Evolutionary conservation across 2,113 vertebrate species (phyloP).

Genomic region (Ptychochromis oligacanthus): DNA sequence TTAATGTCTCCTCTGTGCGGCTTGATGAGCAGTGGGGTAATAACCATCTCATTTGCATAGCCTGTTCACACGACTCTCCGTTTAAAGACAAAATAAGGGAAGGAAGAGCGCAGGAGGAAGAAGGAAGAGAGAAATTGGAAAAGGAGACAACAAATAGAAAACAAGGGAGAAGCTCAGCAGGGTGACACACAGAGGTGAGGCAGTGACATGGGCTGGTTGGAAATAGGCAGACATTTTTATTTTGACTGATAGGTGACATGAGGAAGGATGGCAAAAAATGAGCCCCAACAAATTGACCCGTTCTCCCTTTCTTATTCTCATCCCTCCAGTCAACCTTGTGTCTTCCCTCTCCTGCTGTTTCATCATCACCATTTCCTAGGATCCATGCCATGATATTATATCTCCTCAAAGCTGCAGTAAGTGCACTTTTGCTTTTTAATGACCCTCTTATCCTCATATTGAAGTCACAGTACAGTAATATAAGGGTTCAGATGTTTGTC

Average conservation of each 20-base stretch:
- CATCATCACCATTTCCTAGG: conserved; percentile 55
- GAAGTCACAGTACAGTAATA: conserved; percentile 18
- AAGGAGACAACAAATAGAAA: conserved; percentile 57
- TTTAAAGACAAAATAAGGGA: conserved; percentile 72
- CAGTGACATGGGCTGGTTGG: conserved; percentile 63
- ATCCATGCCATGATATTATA: conserved; percentile 42
- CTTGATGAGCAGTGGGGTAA: conserved; percentile 99
- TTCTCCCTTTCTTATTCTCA: conserved; percentile 53
- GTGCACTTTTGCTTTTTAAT: conserved; percentile 21
- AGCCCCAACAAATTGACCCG: conserved; percentile 68
- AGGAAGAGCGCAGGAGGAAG: conserved; percentile 54
- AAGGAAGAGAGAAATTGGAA: conserved; percentile 63
- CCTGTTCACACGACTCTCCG: conserved; percentile 90
- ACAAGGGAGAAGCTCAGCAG: conserved; percentile 56
- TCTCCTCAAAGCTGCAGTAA: conserved; percentile 30
- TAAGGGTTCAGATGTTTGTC: conserved; percentile 37
- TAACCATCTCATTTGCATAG: conserved; percentile 99
- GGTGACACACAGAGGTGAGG: conserved; percentile 52
- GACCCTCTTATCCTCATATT: conserved; percentile 35
- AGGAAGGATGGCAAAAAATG: conserved; percentile 52
- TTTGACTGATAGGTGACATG: conserved; percentile 66
- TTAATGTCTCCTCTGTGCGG: conserved; percentile 98
- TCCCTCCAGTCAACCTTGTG: conserved; percentile 66
- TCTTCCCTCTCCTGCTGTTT: conserved; percentile 62
- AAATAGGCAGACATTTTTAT: conserved; percentile 51